Evolutionary conservation across 2,113 vertebrate species (phyloP).

Genomic region (Hippopotamus amphibius): DNA sequence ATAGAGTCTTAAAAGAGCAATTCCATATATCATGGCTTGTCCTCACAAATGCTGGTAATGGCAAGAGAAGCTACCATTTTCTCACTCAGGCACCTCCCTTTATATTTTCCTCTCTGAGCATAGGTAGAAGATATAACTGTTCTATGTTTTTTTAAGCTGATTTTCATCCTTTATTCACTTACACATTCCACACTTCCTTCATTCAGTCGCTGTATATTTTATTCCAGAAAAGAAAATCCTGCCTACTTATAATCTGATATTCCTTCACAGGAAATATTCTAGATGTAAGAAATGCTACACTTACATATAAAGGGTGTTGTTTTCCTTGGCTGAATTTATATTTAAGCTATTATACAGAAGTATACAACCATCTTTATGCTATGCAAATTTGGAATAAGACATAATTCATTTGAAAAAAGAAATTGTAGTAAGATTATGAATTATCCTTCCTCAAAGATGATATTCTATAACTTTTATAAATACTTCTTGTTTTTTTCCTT

Average conservation of each 20-base stretch:
- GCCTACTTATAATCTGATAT: not conserved
- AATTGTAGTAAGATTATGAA: not conserved
- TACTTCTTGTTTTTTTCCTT: not conserved
- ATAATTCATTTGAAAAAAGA: constrained; percentile 4
- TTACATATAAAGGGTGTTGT: not conserved
- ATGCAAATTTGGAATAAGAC: not conserved
- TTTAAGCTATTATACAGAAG: not conserved
- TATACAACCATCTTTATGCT: not conserved
- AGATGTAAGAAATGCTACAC: not conserved
- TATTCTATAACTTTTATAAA: not conserved
- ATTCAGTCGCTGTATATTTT: not conserved
- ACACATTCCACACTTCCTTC: not conserved
- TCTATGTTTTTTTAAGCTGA: not conserved
- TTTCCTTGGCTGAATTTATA: not conserved
- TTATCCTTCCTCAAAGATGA: not conserved
- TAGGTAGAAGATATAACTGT: not conserved
- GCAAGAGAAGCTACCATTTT: not conserved
- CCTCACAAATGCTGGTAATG: not conserved
- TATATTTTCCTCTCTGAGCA: not conserved
- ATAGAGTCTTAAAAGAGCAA: not conserved
- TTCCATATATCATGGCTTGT: not conserved
- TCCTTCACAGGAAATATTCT: not conserved
- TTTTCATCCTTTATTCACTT: not conserved
- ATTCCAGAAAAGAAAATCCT: not conserved
- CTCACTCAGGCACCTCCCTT: not conserved